Percentiles rank a stretch among this genome's conserved stretches.
These are phyloP conservation scores for Gallinago jamesoni DNA, from an alignment of 2,113 vertebrate species.

Conservation along the genomic window DNA sequence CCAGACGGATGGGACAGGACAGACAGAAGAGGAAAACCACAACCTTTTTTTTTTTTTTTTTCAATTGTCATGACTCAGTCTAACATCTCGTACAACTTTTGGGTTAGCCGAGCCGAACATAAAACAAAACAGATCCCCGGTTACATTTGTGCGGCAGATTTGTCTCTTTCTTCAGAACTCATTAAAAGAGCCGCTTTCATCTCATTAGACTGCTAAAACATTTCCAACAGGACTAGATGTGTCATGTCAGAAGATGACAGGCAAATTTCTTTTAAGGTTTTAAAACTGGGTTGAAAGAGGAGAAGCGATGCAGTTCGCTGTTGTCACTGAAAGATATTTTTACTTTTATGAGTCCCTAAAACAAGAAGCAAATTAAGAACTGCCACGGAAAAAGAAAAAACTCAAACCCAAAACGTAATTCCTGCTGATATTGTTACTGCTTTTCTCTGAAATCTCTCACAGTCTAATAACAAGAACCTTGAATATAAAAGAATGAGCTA, in stretches of 20 bases:
- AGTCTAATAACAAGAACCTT: slow-evolving; percentile 8
- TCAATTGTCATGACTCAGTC: not conserved
- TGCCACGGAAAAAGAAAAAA: slow-evolving; percentile 58
- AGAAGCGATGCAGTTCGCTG: slow-evolving; percentile 36
- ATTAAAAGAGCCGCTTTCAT: slow-evolving; percentile 30
- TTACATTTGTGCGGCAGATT: slow-evolving; percentile 33
- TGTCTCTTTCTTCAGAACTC: slow-evolving; percentile 25
- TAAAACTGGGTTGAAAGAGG: slow-evolving; percentile 45
- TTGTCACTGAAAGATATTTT: slow-evolving; percentile 64
- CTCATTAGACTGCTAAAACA: slow-evolving; percentile 30
- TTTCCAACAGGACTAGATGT: slow-evolving; percentile 39
- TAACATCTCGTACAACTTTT: slow-evolving; percentile 13
- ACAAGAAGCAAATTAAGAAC: slow-evolving; percentile 63
- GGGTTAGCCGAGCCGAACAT: not conserved
- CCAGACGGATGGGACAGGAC: not conserved
- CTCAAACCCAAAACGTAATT: slow-evolving; percentile 23
- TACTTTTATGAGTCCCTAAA: slow-evolving; percentile 68
- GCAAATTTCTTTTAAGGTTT: slow-evolving; percentile 56
- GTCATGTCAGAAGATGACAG: slow-evolving; percentile 62
- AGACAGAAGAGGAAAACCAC: not conserved
- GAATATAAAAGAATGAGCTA: not conserved
- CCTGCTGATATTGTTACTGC: slow-evolving; percentile 27
- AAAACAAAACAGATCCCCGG: slow-evolving; percentile 42
- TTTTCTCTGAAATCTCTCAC: slow-evolving; percentile 22
- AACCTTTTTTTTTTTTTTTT: not conserved